Evolutionary conservation across 2,113 vertebrate species (phyloP).

Genomic region (Platichthys stellatus): DNA sequence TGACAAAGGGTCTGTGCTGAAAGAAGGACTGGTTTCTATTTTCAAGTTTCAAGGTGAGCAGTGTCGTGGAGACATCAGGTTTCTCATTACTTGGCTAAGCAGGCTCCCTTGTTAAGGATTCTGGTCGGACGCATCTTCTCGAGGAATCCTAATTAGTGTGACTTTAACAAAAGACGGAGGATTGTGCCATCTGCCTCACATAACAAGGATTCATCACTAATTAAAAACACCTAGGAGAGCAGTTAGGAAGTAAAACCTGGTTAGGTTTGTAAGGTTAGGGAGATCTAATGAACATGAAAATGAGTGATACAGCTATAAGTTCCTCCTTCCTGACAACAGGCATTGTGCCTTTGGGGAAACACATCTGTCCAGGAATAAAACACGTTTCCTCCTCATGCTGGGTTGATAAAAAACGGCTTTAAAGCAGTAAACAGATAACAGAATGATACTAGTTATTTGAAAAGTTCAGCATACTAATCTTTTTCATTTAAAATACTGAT

Average conservation of each 20-base stretch:
- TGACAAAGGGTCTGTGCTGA: slow-evolving; percentile 47
- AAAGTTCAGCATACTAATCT: not conserved
- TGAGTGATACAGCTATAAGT: slow-evolving; percentile 45
- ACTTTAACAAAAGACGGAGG: slow-evolving; percentile 88
- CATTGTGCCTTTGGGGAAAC: slow-evolving; percentile 26
- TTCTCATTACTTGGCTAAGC: slow-evolving; percentile 83
- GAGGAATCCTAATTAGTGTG: slow-evolving; percentile 92
- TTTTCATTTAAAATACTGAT: not conserved
- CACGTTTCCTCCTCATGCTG: slow-evolving; percentile 7
- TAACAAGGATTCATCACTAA: slow-evolving; percentile 88
- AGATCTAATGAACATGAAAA: slow-evolving; percentile 74
- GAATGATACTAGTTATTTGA: not conserved
- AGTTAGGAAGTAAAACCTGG: slow-evolving; percentile 84
- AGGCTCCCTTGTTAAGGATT: slow-evolving; percentile 86
- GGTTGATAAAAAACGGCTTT: slow-evolving; percentile 14
- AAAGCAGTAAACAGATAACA: not conserved
- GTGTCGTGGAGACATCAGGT: slow-evolving; percentile 80
- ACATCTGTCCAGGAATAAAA: slow-evolving; percentile 25
- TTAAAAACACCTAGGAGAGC: slow-evolving; percentile 88
- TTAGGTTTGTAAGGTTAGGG: slow-evolving; percentile 71
- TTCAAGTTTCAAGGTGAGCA: slow-evolving; percentile 82
- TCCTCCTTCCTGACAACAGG: slow-evolving; percentile 33
- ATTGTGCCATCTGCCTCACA: slow-evolving; percentile 89
- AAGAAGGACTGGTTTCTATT: slow-evolving; percentile 68
- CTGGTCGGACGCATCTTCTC: slow-evolving; percentile 83